Evolutionary conservation across 2,113 vertebrate genomes (phyloP).

Genomic region (Smithornis capensis): DNA sequence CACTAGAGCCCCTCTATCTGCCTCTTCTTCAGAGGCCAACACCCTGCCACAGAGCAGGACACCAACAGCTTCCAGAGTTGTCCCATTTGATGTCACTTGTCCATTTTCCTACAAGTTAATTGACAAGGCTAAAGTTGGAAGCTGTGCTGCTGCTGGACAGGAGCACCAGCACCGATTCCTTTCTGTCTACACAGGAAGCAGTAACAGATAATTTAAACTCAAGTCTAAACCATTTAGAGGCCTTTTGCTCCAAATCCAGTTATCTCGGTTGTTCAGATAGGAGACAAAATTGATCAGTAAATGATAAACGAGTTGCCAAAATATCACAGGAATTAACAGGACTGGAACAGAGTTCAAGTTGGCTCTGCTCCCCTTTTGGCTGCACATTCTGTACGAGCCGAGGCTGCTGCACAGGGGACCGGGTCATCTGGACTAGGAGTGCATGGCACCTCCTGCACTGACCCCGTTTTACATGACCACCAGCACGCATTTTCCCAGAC

Average conservation of each 20-base stretch:
- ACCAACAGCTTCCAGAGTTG: rapidly evolving
- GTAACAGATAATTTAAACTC: background rate
- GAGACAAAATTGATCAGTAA: background rate
- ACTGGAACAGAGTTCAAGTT: background rate
- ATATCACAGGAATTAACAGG: rapidly evolving
- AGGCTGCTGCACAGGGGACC: rapidly evolving
- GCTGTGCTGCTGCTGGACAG: background rate
- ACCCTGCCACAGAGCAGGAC: rapidly evolving
- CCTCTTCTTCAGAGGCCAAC: rapidly evolving
- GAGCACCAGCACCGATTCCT: background rate
- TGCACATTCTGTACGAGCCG: rapidly evolving
- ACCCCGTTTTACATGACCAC: rapidly evolving
- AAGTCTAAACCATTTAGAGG: background rate
- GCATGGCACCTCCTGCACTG: background rate
- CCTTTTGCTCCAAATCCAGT: background rate
- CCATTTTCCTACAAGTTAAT: background rate
- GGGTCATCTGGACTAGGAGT: background rate
- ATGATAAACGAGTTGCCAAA: background rate
- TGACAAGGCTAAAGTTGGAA: background rate
- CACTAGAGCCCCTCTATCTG: rapidly evolving
- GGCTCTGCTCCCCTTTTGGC: background rate
- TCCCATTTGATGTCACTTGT: background rate
- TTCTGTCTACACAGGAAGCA: background rate
- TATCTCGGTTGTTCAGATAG: background rate
- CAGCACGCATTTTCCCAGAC: rapidly evolving